Percentiles rank a stretch among this genome's conserved stretches.
These are phyloP conservation scores for Temnothorax curvispinosus DNA, from an alignment of 1,140 invertebrate species.

Conservation along the genomic window DNA sequence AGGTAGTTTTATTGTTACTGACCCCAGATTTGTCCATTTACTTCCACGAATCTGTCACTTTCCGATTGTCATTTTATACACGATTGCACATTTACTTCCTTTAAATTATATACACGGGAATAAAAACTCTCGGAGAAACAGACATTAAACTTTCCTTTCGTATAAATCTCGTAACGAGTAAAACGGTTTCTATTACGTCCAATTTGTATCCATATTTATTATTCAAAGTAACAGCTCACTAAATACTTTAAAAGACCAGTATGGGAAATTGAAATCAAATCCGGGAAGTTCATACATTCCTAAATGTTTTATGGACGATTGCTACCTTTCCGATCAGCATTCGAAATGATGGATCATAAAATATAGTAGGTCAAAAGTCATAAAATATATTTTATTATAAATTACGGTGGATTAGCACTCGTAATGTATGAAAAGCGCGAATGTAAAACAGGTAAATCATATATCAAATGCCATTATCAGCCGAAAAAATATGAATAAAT, in stretches of 20 bases:
- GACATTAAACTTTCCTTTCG: background rate
- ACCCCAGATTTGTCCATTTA: background rate
- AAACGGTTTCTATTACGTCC: background rate
- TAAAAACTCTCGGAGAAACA: background rate
- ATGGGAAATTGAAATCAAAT: constrained; percentile 22
- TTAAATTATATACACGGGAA: background rate
- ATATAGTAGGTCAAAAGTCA: constrained; percentile 30
- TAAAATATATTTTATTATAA: constrained; percentile 51
- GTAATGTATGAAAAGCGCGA: constrained; percentile 38
- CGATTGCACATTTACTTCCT: background rate
- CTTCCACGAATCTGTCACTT: background rate
- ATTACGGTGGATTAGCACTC: constrained; percentile 48
- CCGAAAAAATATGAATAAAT: constrained; percentile 34
- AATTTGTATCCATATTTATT: constrained; percentile 18
- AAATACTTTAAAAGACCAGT: constrained; percentile 18
- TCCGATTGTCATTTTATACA: background rate
- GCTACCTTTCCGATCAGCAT: constrained; percentile 20
- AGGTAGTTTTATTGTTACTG: constrained; percentile 13
- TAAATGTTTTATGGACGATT: constrained; percentile 28
- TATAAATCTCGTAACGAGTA: background rate
- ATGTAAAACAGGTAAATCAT: constrained; percentile 50
- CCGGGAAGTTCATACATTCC: constrained; percentile 3
- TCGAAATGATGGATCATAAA: background rate
- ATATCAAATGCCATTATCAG: constrained; percentile 39
- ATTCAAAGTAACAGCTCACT: constrained; percentile 21